Evolutionary conservation across 2,888 invertebrate genomes (phyloP).

Genomic region (Mesorhabditis spiculigera): DNA sequence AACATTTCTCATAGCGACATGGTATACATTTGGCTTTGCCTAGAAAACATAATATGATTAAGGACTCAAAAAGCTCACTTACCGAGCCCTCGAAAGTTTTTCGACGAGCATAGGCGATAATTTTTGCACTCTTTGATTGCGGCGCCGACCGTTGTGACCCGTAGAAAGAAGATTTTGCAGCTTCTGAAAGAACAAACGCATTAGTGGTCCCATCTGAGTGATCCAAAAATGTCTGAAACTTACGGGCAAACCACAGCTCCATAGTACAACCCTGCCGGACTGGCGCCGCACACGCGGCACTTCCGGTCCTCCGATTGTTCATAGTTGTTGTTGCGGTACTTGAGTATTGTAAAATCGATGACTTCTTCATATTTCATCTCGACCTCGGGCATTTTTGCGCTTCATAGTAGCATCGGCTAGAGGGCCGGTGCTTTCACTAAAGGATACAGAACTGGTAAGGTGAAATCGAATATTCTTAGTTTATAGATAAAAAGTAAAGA

Average conservation of each 20-base stretch:
- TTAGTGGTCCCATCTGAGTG: too few relatives aligned
- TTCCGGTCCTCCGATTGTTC: neutral
- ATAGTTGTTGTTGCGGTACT: too few relatives aligned
- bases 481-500: too few relatives aligned
- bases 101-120: neutral
- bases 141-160: neutral
- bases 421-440: too few relatives aligned
- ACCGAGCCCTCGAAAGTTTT: conserved; percentile 4
- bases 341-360: too few relatives aligned
- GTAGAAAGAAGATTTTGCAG: neutral
- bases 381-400: too few relatives aligned
- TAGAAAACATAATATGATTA: neutral
- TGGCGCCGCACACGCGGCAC: neutral
- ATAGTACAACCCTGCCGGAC: neutral
- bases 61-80: neutral
- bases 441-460: too few relatives aligned
- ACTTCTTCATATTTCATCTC: too few relatives aligned
- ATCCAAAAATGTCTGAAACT: too few relatives aligned
- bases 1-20: conserved; percentile 2
- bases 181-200: neutral
- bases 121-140: neutral
- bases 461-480: too few relatives aligned
- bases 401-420: too few relatives aligned
- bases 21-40: conserved; percentile 3
- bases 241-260: conserved; percentile 2